Evolutionary conservation across 2,113 vertebrate genomes (phyloP).

Genomic region (Zeus faber): DNA sequence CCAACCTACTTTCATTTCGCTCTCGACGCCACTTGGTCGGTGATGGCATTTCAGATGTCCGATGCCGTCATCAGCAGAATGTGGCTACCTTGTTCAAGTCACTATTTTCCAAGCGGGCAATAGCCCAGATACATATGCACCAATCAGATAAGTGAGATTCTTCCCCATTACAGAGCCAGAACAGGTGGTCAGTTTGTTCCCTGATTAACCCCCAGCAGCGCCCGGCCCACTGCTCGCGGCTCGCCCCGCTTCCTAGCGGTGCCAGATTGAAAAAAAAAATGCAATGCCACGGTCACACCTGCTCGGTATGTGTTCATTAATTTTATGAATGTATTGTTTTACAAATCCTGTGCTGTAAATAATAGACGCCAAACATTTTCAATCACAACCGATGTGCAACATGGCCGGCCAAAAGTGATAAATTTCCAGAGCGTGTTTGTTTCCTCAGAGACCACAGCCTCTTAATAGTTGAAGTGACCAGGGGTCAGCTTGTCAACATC

Average conservation of each 20-base stretch:
- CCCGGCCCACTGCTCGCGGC: slow-evolving; percentile 30
- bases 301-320: slow-evolving; percentile 36
- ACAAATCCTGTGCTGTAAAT: slow-evolving; percentile 27
- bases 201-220: slow-evolving; percentile 53
- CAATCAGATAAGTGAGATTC: slow-evolving; percentile 51
- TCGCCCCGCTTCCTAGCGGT: slow-evolving; percentile 21
- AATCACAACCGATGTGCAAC: slow-evolving; percentile 25
- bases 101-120: slow-evolving; percentile 45
- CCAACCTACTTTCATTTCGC: slow-evolving; percentile 41
- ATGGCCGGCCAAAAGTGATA: slow-evolving; percentile 24
- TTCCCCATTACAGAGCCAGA: slow-evolving; percentile 39
- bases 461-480: slow-evolving; percentile 21
- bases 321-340: slow-evolving; percentile 38
- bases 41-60: slow-evolving; percentile 34
- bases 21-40: slow-evolving; percentile 33
- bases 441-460: slow-evolving; percentile 8
- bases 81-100: slow-evolving; percentile 40
- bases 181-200: slow-evolving; percentile 63
- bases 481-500: slow-evolving; percentile 15
- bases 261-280: slow-evolving; percentile 37
- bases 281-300: slow-evolving; percentile 36
- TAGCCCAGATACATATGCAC: slow-evolving; percentile 45
- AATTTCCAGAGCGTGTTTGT: slow-evolving; percentile 9
- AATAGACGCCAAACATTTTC: not conserved
- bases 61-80: slow-evolving; percentile 41